These are phyloP conservation scores for Boulengeromyrus knoepffleri DNA, from an alignment of 2,113 vertebrate species.

Conservation along the genomic window DNA sequence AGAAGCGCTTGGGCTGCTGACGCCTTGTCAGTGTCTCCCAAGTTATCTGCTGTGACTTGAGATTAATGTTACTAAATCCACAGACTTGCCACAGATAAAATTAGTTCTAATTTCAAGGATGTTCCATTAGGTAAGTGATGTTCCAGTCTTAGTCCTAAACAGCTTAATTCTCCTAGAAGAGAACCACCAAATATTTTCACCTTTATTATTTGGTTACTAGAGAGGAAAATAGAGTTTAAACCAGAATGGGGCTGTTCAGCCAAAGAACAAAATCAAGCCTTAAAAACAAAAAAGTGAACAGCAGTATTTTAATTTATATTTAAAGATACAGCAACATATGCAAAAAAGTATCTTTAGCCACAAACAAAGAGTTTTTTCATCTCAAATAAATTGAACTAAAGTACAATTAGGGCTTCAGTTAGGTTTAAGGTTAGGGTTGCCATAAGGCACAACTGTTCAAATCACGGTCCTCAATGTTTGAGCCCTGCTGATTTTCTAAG, in stretches of 20 bases:
- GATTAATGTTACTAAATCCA: not conserved
- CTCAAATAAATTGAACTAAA: not conserved
- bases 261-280: not conserved
- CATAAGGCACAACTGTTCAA: not conserved
- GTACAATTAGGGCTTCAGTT: not conserved
- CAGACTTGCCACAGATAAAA: not conserved
- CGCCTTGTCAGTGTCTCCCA: not conserved
- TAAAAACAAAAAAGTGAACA: not conserved
- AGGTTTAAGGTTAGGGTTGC: not conserved
- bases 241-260: not conserved
- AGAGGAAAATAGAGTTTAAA: not conserved
- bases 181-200: not conserved
- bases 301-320: not conserved
- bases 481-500: not conserved
- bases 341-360: not conserved
- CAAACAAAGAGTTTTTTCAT: not conserved
- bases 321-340: not conserved
- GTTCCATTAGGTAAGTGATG: not conserved
- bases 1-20: not conserved
- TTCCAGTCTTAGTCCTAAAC: not conserved
- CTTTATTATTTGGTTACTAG: not conserved
- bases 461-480: not conserved
- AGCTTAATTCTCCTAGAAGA: not conserved
- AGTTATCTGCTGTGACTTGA: not conserved
- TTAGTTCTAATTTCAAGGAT: not conserved